Percentiles rank a stretch among this genome's conserved stretches.
Evolutionary conservation across 2,888 invertebrate species (phyloP).

Genomic region (Spilarctia lutea): DNA sequence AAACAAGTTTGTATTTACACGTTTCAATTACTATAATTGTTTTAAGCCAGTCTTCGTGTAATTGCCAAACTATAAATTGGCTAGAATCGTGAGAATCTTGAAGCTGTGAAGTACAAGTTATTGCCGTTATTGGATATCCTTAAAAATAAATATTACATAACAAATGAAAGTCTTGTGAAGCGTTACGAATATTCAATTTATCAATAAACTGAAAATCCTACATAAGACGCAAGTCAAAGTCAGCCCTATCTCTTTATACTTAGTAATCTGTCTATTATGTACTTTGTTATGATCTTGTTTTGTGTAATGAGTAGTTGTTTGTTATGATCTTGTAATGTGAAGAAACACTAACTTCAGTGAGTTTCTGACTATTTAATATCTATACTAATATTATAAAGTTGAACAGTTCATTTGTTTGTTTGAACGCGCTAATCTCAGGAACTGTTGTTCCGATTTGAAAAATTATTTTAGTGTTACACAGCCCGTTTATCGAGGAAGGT

Average conservation of each 20-base stretch:
- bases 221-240: neutral
- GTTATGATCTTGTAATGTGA: too few species aligned
- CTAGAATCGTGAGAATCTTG: slow-evolving; percentile 24
- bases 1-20: slow-evolving; percentile 35
- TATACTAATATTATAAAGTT: too few species aligned
- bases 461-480: too few species aligned
- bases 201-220: neutral
- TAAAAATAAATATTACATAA: slow-evolving; percentile 7
- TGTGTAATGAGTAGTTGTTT: too few species aligned
- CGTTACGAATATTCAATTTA: neutral
- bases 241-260: neutral
- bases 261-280: neutral
- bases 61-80: slow-evolving; percentile 31
- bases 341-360: neutral
- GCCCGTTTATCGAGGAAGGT: too few species aligned
- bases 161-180: neutral
- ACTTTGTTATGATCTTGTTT: neutral
- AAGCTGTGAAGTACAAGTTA: neutral
- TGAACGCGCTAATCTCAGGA: too few species aligned
- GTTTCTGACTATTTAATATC: neutral
- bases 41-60: slow-evolving; percentile 15
- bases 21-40: slow-evolving; percentile 28
- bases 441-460: too few species aligned
- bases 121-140: neutral
- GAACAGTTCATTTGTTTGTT: too few species aligned